Evolutionary conservation across 2,797 vertebrate genomes (phyloP), one percentile per base, ranked within the genome.

Genomic region (Psittacula derbiana): DNA sequence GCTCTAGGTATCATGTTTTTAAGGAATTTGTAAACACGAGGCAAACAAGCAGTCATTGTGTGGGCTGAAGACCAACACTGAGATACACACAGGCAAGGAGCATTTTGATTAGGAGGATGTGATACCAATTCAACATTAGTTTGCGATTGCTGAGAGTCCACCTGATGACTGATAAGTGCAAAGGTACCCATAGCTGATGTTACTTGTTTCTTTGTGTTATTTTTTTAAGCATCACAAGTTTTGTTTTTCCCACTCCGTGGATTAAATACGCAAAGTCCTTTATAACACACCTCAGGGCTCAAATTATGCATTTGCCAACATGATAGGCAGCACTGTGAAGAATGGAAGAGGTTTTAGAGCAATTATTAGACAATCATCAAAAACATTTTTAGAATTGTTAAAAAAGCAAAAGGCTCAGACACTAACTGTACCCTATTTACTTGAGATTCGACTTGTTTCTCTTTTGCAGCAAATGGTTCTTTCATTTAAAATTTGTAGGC

Each of bases 401-500:
- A 28, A 72, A 67, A 80, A 60, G 28, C n/a, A 80, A 64, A 90
- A 75, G 38, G 19, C 40, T 16, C 23, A 70, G 55, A 41, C 6
- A 33, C 18, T 43, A 57, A 36, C 28, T 84, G 11, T 74, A 55
- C 19, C 16, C 31, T 62, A 2, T 49, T 73, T 89, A 71, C 65
- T 53, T 47, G 21, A 80, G 50, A 92, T 81, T 60, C 71, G 47
- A 94, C 47, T 94, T 95, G 82, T 93, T 91, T 94, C 62, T 24
- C 8, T 81, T 49, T 40, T 88, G 64, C 46, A 86, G 50, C 57
- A 96, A 86, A 94, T 92, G 71, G 70, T 95, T 88, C 65, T 67
- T 92, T 82, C 69, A 27, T 88, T 86, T 33, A 89, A 38, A 65
- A 80, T 85, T 88, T 83, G 91, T 66, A 92, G 89, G 88, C 91